phyloP scores from a whole-genome alignment of 1,140 invertebrate genomes.

The Platyura marginata region DNA sequence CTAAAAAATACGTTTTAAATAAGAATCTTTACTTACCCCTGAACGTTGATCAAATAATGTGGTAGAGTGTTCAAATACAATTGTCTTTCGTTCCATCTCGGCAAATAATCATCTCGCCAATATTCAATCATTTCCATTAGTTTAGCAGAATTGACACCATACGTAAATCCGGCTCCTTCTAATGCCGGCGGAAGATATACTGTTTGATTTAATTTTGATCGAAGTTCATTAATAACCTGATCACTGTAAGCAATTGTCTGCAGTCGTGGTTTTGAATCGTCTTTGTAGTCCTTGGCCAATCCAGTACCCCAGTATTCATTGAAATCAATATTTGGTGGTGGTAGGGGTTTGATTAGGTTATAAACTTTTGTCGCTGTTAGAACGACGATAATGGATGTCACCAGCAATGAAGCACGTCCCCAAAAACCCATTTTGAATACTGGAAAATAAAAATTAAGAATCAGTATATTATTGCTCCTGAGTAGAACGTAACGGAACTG shows the following conservation, averaged over 20 bases:
- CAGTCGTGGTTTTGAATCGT: neutral
- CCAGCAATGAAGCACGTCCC: too few relatives aligned
- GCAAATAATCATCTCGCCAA: constrained; percentile 53
- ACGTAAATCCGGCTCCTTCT: constrained; percentile 48
- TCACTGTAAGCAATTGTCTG: constrained; percentile 1
- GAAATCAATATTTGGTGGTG: constrained; percentile 31
- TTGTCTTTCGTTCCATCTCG: constrained; percentile 43
- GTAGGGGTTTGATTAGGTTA: too few relatives aligned
- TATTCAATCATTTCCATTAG: constrained; percentile 47
- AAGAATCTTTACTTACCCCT: constrained; percentile 23
- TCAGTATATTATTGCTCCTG: too few relatives aligned
- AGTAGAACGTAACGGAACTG: too few relatives aligned
- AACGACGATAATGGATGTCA: too few relatives aligned
- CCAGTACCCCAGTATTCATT: constrained; percentile 3
- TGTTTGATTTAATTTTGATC: constrained; percentile 32
- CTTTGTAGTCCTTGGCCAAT: neutral
- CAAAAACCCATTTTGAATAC: too few relatives aligned
- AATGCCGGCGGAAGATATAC: constrained; percentile 35
- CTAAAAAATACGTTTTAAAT: neutral
- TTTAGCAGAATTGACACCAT: constrained; percentile 56
- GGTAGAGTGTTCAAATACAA: constrained; percentile 45
- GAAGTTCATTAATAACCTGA: constrained; percentile 34
- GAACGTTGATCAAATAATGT: constrained; percentile 54
- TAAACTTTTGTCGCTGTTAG: neutral
- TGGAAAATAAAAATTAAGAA: too few relatives aligned